phyloP scores from a whole-genome alignment of 2,888 invertebrate species.

The Bhutanitis thaidina region DNA sequence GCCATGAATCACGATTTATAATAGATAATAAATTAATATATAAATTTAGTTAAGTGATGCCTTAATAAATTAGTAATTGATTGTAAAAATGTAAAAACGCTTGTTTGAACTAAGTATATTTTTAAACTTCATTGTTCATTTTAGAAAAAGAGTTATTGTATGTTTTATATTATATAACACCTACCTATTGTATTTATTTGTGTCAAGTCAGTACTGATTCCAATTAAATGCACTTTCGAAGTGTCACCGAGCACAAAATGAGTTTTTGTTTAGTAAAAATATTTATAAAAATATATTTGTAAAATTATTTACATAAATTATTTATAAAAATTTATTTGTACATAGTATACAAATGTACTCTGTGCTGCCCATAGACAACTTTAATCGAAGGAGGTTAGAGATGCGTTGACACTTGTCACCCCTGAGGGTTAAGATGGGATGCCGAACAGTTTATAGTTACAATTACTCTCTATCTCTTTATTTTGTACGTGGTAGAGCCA shows the following conservation, averaged over 20 bases:
- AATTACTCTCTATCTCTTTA: too few relatives aligned
- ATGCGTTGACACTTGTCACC: too few relatives aligned
- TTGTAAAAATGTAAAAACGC: slow-evolving; percentile 21
- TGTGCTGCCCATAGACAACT: too few relatives aligned
- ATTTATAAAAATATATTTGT: too few relatives aligned
- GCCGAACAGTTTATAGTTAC: too few relatives aligned
- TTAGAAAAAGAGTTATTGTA: slow-evolving; percentile 35
- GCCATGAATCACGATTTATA: slow-evolving; percentile 53
- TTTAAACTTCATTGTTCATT: slow-evolving; percentile 24
- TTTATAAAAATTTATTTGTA: too few relatives aligned
- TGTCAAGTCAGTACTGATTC: slow-evolving; percentile 62
- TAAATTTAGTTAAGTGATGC: slow-evolving; percentile 19
- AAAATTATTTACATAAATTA: too few relatives aligned
- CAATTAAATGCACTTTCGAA: slow-evolving; percentile 72
- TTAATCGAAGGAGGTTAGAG: too few relatives aligned
- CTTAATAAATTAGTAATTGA: slow-evolving; percentile 16
- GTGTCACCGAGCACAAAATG: slow-evolving; percentile 51
- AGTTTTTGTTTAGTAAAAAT: slow-evolving; percentile 24
- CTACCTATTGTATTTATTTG: slow-evolving; percentile 60
- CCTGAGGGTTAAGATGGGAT: too few relatives aligned
- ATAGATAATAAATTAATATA: slow-evolving; percentile 21
- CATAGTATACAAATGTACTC: too few relatives aligned
- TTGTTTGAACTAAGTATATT: slow-evolving; percentile 14
- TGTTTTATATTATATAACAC: slow-evolving; percentile 30
- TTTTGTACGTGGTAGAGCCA: too few relatives aligned